Base-by-base conservation (phyloP, 2,113 vertebrate species). In the Labrus mixtus region DNA sequence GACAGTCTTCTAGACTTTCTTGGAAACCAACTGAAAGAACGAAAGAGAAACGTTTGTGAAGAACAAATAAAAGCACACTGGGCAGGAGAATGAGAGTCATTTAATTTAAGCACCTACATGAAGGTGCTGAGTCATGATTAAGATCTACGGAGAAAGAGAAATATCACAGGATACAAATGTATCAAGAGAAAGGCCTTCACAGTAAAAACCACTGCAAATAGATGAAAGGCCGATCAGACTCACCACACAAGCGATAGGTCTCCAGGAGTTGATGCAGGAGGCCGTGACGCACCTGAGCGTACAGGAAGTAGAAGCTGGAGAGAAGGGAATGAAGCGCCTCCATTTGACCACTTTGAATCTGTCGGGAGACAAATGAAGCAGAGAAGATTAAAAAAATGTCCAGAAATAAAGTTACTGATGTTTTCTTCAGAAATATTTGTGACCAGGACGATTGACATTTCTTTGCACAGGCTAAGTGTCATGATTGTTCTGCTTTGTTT, bases 271-370 rank as follows among this genome's bases (percentile, higher is more conserved):
- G 90, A 13, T 93, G 89, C 29, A 96, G 64, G 56, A 95, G 90
- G 33, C 95, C 92, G 12, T 93, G 82, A 3, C 89, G 90, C 9
- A 96, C 91, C 10, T 95, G 93, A 29, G 95, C 93, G 0, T 93
- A 90, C 59, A 96, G 77, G 76, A 96, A 96, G 8, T 93, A 91
- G 78, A 94, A 93, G 83, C 65, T 95, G 78, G 91, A 95, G 10
- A 97, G 94, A 62, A 97, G 91, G 6, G 85, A 89, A 4, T 58
- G 78, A 23, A 97, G 76, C 1, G 68, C 79, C 43, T 78, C 79
- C 17, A 48, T 20, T 58, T 95, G 91, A 37, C 89, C 89, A 0
- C 94, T 89, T 65, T 89, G 86, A 73, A 95, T 86, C 97, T 97
- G 37, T 0, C 51, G 41, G 53, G 33, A 15, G 15, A 48, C 46